Evolutionary conservation across 64 coral and sea anemone species (phyloP).

Genomic region (Montipora cactus): DNA sequence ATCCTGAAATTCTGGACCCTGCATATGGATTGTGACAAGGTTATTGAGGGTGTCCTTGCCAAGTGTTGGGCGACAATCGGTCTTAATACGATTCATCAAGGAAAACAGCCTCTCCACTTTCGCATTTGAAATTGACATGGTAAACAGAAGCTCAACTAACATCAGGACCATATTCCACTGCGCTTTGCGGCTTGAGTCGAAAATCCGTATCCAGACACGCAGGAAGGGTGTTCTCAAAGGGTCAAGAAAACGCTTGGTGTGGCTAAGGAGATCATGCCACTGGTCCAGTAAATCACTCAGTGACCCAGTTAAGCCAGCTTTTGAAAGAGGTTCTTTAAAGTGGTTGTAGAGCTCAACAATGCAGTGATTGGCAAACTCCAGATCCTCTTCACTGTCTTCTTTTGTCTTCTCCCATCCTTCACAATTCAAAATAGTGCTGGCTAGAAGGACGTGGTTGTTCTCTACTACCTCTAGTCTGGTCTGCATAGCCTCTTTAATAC

Average conservation of each 20-base stretch:
- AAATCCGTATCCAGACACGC: slow-evolving; percentile 73
- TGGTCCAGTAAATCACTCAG: slow-evolving; percentile 58
- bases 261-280: slow-evolving; percentile 62
- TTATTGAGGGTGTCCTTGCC: slow-evolving; percentile 53
- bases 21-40: slow-evolving; percentile 53
- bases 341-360: slow-evolving; percentile 50
- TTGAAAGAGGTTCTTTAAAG: slow-evolving; percentile 71
- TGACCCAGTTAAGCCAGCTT: slow-evolving; percentile 67
- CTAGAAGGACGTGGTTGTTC: no score
- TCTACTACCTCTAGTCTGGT: no score
- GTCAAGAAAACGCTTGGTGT: slow-evolving; percentile 48
- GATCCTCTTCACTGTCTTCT: slow-evolving; percentile 71
- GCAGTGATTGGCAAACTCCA: slow-evolving; percentile 64
- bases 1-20: slow-evolving; percentile 52
- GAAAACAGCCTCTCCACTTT: slow-evolving; percentile 80
- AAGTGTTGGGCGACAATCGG: slow-evolving; percentile 61
- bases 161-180: slow-evolving; percentile 4
- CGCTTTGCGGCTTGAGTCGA: neutral
- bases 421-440: neutral
- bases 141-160: slow-evolving; percentile 67
- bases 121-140: slow-evolving; percentile 66
- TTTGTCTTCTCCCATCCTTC: slow-evolving; percentile 71
- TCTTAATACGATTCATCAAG: slow-evolving; percentile 77
- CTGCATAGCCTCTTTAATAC: neutral
- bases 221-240: slow-evolving; percentile 54